Percentiles rank a stretch among this genome's conserved stretches.
Evolutionary conservation across 2,888 invertebrate species (phyloP).

Genomic region (Drosophila neotestacea): DNA sequence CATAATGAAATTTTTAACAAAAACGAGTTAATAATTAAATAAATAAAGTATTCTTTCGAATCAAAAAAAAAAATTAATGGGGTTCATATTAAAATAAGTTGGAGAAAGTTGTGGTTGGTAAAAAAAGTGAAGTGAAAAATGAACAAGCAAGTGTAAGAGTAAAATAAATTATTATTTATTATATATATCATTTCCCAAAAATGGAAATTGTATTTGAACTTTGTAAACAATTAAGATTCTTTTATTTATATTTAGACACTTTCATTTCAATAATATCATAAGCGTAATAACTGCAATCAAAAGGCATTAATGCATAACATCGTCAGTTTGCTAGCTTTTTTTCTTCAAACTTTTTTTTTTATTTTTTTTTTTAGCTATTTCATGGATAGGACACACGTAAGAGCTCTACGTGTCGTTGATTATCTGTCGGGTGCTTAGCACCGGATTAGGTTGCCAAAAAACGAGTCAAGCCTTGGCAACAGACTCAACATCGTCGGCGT

Average conservation of each 20-base stretch:
- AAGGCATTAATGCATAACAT: conserved; percentile 18
- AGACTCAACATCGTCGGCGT: conserved; percentile 18
- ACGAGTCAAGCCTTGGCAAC: conserved; percentile 43
- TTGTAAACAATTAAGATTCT: background rate
- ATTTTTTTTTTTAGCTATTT: conserved; percentile 22
- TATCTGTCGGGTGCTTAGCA: conserved; percentile 72
- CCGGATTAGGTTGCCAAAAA: conserved; percentile 72
- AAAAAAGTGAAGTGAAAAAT: background rate
- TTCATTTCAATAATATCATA: conserved; percentile 22
- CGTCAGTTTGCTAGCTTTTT: conserved; percentile 19
- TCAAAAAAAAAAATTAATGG: background rate
- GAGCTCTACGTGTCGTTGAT: conserved; percentile 68
- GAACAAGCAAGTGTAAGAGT: too few species aligned
- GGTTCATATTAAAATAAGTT: too few species aligned
- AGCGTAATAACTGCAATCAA: conserved; percentile 38
- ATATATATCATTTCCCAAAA: too few species aligned
- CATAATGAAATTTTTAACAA: conserved; percentile 11
- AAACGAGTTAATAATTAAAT: background rate
- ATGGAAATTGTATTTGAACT: background rate
- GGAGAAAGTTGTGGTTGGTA: background rate
- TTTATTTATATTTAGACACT: background rate
- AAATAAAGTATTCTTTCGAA: background rate
- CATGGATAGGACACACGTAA: conserved; percentile 51
- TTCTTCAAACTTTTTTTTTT: background rate
- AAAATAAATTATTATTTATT: background rate